Percentiles rank a stretch among this genome's conserved stretches.
These are phyloP conservation scores for Chymomyza costata DNA, from an alignment of 1,140 invertebrate species.

Conservation along the genomic window DNA sequence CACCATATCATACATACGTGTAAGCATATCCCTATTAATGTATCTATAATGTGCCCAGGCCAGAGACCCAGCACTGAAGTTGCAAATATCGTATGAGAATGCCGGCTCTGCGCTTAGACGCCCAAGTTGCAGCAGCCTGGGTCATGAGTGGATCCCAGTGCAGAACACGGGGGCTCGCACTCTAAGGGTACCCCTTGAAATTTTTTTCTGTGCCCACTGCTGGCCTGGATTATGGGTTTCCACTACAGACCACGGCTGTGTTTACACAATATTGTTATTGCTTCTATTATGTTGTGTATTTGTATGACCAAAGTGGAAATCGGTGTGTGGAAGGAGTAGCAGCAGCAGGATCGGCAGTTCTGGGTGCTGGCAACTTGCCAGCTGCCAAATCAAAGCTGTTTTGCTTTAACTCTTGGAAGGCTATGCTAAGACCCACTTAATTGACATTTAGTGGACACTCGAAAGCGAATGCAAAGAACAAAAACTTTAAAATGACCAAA, in stretches of 20 bases:
- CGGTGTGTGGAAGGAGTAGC: slow-evolving; percentile 26
- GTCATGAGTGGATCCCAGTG: background rate
- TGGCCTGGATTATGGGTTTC: too few species aligned
- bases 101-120: slow-evolving; percentile 10
- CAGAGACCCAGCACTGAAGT: slow-evolving; percentile 1
- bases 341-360: background rate
- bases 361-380: slow-evolving; percentile 40
- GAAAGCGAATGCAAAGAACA: slow-evolving; percentile 46
- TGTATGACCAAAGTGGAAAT: slow-evolving; percentile 58
- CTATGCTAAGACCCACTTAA: slow-evolving; percentile 64
- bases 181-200: too few species aligned
- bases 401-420: slow-evolving; percentile 23
- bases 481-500: slow-evolving; percentile 33
- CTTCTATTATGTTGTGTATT: slow-evolving; percentile 70
- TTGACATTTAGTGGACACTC: slow-evolving; percentile 73
- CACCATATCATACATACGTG: too few species aligned
- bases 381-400: slow-evolving; percentile 49
- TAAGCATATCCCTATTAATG: too few species aligned
- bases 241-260: slow-evolving; percentile 36
- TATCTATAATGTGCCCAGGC: background rate
- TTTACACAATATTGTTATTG: slow-evolving; percentile 64
- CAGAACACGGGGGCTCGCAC: background rate
- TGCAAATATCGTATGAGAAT: slow-evolving; percentile 5
- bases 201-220: too few species aligned
- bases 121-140: slow-evolving; percentile 3